Base-by-base conservation (phyloP, 2,888 invertebrate genomes). In the Stenodema calcarata region DNA sequence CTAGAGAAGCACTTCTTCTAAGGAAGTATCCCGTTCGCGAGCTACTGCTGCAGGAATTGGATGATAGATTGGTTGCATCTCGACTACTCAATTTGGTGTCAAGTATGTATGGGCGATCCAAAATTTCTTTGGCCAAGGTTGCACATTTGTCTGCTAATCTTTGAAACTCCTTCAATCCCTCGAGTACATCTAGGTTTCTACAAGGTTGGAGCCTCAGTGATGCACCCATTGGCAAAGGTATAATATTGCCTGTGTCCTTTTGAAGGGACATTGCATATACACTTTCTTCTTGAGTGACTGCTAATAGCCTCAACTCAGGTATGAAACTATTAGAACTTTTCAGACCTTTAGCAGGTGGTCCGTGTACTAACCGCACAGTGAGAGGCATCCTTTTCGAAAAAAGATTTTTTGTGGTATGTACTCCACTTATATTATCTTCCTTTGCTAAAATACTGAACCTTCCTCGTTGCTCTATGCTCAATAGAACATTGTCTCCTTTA, bases 341-440 rank as follows among this genome's bases (percentile, higher is more conserved):
- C 23, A 96, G 92, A 0, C 96, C 96, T 91, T 96, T 93, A 0
- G 98, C 98, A 54, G 96, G 95, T 82, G 96, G 95, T 42, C 98
- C 98, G 90, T 97, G 96, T 4, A 98, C 97, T 90, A 98, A 93
- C 90, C 98, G 94, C 18, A 98, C 98, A 89, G 97, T 97, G 89
- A 98, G 93, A 41, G 98, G 98, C 92, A 98, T 93, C 89, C 98
- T 93, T 91, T 98, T 98, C 89, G 95, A 95, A 86, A 98, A 92
- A 89, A 98, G 92, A 90, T 97, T 97, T 90, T 95, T 95, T 18
- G 97, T 96, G 88, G 96, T 96, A 91, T 98, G 98, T 23, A 98
- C 98, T 28, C 98, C 98, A 90, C 97, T 96, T 89, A 98, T 97
- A 92, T 97, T 97, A 90, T 97, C 97, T 91, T 97, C 96, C 90